Percentiles rank a stretch among this genome's conserved stretches.
phyloP scores from a whole-genome alignment of 2,888 invertebrate genomes.

The Erpobdella octoculata region DNA sequence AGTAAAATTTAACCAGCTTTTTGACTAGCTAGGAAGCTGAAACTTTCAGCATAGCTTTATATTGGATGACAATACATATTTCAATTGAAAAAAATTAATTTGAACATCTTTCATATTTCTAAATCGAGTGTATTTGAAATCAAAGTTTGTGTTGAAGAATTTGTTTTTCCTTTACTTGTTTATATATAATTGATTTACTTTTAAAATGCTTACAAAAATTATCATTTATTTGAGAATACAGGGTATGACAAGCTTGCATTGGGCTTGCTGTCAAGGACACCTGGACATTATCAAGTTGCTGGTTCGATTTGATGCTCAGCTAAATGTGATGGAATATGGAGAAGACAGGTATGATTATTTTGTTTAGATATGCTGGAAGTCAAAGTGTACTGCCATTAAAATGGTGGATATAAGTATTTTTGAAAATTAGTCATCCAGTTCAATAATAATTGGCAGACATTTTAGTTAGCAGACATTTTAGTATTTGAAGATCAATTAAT shows the following conservation, averaged over 20 bases:
- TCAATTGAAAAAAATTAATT: too few relatives aligned
- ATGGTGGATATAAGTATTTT: too few relatives aligned
- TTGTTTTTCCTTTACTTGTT: not conserved
- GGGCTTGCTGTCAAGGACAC: conserved; percentile 52
- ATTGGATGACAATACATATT: too few relatives aligned
- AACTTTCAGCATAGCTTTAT: too few relatives aligned
- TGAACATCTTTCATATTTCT: not conserved
- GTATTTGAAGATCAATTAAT: not conserved
- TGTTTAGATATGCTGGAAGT: not conserved
- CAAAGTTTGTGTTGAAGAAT: not conserved
- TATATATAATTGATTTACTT: too few relatives aligned
- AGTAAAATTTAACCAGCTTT: too few relatives aligned
- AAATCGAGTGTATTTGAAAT: not conserved
- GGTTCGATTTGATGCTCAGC: conserved; percentile 49
- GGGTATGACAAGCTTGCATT: conserved; percentile 52
- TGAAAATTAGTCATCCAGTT: not conserved
- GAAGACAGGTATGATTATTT: conserved; percentile 45
- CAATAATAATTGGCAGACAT: not conserved
- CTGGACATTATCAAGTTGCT: conserved; percentile 50
- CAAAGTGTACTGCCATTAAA: not conserved
- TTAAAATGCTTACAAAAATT: too few relatives aligned
- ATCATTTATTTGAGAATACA: too few relatives aligned
- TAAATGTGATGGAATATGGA: conserved; percentile 51
- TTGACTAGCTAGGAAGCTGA: too few relatives aligned
- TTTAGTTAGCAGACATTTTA: not conserved